Base-by-base conservation (phyloP, 1,140 invertebrate genomes). In the Drosophila pruinosa region DNA sequence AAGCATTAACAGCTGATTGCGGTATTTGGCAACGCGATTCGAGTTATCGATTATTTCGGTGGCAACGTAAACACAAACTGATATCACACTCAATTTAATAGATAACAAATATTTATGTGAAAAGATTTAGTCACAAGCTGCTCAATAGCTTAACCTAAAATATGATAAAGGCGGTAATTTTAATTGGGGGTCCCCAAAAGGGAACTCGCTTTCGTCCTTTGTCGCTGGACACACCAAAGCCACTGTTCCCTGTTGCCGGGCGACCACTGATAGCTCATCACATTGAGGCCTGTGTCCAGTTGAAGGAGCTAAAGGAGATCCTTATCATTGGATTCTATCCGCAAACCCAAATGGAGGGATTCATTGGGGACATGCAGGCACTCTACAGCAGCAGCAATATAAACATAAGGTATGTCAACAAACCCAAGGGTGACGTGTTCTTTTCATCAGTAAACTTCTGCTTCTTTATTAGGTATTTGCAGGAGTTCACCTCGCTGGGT, bases 141-240 rank as follows among this genome's bases (percentile, higher is more conserved):
- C 24, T 14, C 53, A 26, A 52, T 48, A n/a, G 31, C n/a, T 2
- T 19, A 58, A 58, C 26, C 62, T 34, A 36, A 19, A 22, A 19
- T 4, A 95, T 95, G 94, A 91, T 96, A 52, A 96, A 96, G 92
- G 95, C 95, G 54, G 94, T 96, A 1, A 96, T 96, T 86, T 91
- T 96, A 56, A 95, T 96, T 68, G 95, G 95, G 4, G 95, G 95
- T 15, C 95, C 95, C 3, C 94, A 95, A 82, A 96, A 96, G 93
- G 95, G 95, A 94, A 99, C 98, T 7, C 93, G 99, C 58, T 99
- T 99, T 91, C 95, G 99, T 3, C 99, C 99, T 0, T 92, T 99
- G 2, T 99, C 98, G 0, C 92, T 99, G 68, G 98, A 99, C 89
- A 95, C 97, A 31, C 98, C 99, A 3, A 99, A 99, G 90, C 98